Percentiles rank a stretch among this genome's conserved stretches.
These are phyloP conservation scores for Brachionus sp. DNA, from an alignment of 1,140 invertebrate species.

Conservation along the genomic window DNA sequence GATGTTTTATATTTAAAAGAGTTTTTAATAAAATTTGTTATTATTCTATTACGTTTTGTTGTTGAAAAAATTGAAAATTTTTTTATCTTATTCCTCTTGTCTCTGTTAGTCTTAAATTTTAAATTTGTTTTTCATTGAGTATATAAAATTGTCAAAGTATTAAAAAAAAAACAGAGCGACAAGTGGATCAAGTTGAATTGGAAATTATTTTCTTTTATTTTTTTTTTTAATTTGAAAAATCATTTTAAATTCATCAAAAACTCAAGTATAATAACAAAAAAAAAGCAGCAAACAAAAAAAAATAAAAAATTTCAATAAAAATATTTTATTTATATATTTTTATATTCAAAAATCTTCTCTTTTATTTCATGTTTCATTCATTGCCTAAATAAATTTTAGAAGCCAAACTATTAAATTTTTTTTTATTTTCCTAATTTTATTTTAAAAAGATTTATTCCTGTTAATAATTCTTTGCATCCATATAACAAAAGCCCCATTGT, in stretches of 20 bases:
- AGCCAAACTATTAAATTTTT: background rate
- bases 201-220: background rate
- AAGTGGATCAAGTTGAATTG: background rate
- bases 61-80: background rate
- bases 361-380: background rate
- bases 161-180: background rate
- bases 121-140: background rate
- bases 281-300: background rate
- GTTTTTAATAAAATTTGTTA: conserved; percentile 12
- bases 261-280: background rate
- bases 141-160: conserved; percentile 5
- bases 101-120: background rate
- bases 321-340: conserved; percentile 14
- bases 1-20: conserved; percentile 10
- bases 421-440: background rate
- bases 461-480: too few relatives aligned
- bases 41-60: conserved; percentile 10
- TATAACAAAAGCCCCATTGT: too few relatives aligned
- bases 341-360: background rate
- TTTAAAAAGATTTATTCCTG: too few relatives aligned
- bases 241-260: background rate
- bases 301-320: conserved; percentile 1
- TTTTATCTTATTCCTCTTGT: background rate
- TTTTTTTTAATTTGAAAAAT: background rate
- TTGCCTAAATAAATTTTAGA: background rate